Base-by-base conservation (phyloP, 2,113 vertebrate genomes). In the Redunca redunca region DNA sequence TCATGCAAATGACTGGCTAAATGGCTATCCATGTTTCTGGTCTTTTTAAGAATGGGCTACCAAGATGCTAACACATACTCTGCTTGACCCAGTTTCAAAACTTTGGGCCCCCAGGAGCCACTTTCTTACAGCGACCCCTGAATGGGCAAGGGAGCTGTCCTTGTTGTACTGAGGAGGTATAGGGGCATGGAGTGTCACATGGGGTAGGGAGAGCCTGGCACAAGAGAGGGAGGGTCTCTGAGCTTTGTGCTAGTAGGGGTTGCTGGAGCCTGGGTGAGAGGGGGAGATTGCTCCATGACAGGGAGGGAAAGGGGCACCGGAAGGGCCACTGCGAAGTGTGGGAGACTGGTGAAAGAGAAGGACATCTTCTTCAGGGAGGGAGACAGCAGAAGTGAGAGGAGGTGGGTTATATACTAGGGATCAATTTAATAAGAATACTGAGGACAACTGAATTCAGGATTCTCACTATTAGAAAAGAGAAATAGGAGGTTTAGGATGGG, bases 1-100 rank as follows among this genome's bases (percentile, higher is more conserved):
- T 96, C 40, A 92, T 50, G 82, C 85, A 94, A 78, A 96, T 62
- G 25, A 85, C 28, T 26, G 58, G 40, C 74, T 85, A 81, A 93
- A 71, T 57, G 67, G 74, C 40, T 57, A 80, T 58, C 78, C 23
- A 43, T 50, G 64, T 62, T 92, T 77, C 48, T 43, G 9, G 25
- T 74, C 46, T 52, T 60, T 97, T 74, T 43, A 74, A 90, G 48
- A 94, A 55, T 16, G 23, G 25, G 25, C 9, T n/a, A 50, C 46
- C 6, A 33, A 92, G 57, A 64, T 15, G 36, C 50, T 83, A 84
- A 80, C 33, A 80, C 23, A 30, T 67, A 28, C 13, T 19, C 71
- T 14, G 33, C 33, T 50, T 80, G 86, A 90, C 17, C 6, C 10
- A 40, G 40, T 84, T 86, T 77, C 33, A 50, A 86, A 96, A 71